phyloP scores from a whole-genome alignment of 2,113 vertebrate species.

The Pionites leucogaster region DNA sequence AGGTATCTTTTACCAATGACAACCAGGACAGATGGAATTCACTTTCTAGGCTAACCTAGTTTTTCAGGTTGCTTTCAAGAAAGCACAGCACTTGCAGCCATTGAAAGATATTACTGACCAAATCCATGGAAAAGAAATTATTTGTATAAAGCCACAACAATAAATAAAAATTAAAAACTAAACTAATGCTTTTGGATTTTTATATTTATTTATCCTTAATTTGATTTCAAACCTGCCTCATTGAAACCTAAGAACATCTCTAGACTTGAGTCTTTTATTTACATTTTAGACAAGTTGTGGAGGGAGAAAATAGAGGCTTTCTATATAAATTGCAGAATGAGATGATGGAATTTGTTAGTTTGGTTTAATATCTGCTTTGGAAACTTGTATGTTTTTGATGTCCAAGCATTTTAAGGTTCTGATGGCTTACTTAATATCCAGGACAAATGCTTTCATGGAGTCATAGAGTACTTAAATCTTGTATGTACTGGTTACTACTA shows the following conservation, averaged over 20 bases:
- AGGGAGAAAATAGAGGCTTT: neutral
- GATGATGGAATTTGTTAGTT: neutral
- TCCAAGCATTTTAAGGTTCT: neutral
- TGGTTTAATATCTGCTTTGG: neutral
- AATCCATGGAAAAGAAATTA: neutral
- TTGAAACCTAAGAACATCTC: neutral
- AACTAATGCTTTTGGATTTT: neutral
- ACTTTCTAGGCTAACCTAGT: conserved; percentile 45
- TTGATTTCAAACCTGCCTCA: neutral
- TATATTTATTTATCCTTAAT: neutral
- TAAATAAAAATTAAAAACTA: neutral
- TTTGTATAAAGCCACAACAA: neutral
- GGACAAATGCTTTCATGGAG: neutral
- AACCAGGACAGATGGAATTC: conserved; percentile 50
- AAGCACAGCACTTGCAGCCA: neutral
- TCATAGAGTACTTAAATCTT: neutral
- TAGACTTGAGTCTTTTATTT: neutral
- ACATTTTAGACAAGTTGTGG: neutral
- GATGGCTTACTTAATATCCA: neutral
- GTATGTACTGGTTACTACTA: neutral
- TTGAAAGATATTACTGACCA: neutral
- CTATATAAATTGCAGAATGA: neutral
- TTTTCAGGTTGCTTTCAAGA: conserved; percentile 44
- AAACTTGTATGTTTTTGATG: neutral
- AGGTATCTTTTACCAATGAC: conserved; percentile 27